A percentile compares a stretch with the other conserved stretches of the same genome.
These are phyloP conservation scores for Styela clava DNA, from an alignment of 23 tunicate genomes.

Conservation along the genomic window DNA sequence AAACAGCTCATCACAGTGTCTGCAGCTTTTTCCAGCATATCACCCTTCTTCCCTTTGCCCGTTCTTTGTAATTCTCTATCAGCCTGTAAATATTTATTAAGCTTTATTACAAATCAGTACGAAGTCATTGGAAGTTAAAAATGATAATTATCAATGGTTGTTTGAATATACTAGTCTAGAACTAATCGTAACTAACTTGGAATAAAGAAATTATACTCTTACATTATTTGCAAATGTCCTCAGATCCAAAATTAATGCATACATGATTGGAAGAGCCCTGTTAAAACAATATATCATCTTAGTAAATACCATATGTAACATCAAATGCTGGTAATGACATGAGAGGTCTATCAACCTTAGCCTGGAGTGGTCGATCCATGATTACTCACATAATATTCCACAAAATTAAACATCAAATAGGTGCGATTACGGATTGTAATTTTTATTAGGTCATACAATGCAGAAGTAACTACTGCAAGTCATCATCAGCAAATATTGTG, in stretches of 20 bases:
- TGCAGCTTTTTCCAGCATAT: slow-evolving; percentile 87
- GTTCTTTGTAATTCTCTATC: slow-evolving; percentile 31
- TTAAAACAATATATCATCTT: neutral
- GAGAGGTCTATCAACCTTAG: neutral
- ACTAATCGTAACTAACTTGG: too few species aligned
- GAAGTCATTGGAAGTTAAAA: too few species aligned
- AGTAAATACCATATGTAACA: neutral
- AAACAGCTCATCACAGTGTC: slow-evolving; percentile 98
- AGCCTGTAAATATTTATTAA: slow-evolving; percentile 28
- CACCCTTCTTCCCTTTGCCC: slow-evolving; percentile 62
- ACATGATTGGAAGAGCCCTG: slow-evolving; percentile 94
- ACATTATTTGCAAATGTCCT: slow-evolving; percentile 77
- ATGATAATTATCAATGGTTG: too few species aligned
- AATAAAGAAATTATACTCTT: too few species aligned
- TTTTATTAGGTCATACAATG: too few species aligned
- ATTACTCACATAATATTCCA: neutral
- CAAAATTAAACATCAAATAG: too few species aligned
- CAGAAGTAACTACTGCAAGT: too few species aligned
- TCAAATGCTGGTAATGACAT: too few species aligned
- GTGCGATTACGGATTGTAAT: too few species aligned
- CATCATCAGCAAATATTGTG: too few species aligned
- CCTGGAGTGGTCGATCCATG: neutral
- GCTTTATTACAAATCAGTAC: neutral
- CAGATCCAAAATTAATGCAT: slow-evolving; percentile 68
- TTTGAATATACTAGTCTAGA: too few species aligned